Base-by-base conservation (phyloP, 2,113 vertebrate genomes). In the Hypocryptadius cinnamomeus region DNA sequence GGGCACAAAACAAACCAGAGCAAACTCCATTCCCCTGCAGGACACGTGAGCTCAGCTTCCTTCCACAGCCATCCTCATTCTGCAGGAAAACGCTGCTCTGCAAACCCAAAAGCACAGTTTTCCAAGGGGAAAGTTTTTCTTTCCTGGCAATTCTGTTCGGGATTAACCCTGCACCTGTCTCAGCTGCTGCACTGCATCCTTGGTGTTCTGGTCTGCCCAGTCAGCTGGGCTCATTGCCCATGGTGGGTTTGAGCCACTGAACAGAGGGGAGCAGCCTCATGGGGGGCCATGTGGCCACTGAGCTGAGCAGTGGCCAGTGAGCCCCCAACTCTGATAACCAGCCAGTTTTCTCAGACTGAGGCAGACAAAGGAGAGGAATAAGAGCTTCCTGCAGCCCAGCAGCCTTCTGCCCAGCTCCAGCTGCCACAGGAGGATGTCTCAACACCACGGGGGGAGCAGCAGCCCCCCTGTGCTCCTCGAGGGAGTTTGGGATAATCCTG, bases 381-480 rank as follows among this genome's bases (percentile, higher is more conserved):
- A 61, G 47, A 81, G 8, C 23, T 87, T 66, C 35, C 23, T 72
- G 54, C 53, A 47, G 42, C 72, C 4, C 57, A 85, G 57, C 47
- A 51, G 6, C 15, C 3, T 35, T 13, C 57, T 63, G 63, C 44
- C 25, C 53, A 73, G 24, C 50, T 69, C 51, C 45, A 47, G 60
- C 60, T 74, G 56, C 3, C 0, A 25, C 61, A 15, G 51, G 40
- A 56, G 40, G 15, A 37, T 51, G 30, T 35, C 47, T 63, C 42
- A 27, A 14, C 10, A 23, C 17, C 10, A 1, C 4, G 0, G 12
- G 1, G 0, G 1, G 16, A 24, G 15, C 22, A 50, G 13, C 21
- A 65, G 45, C n/a, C 31, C 31, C 27, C 37, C 37, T 6, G 18
- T 54, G 56, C 28, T 74, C 8, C 28, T n/a, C 1, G 0, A 40